A percentile compares a stretch with the other conserved stretches of the same genome.
Conservation (phyloP, 1,140 invertebrate genomes). For the Riptortus pedestris region DNA sequence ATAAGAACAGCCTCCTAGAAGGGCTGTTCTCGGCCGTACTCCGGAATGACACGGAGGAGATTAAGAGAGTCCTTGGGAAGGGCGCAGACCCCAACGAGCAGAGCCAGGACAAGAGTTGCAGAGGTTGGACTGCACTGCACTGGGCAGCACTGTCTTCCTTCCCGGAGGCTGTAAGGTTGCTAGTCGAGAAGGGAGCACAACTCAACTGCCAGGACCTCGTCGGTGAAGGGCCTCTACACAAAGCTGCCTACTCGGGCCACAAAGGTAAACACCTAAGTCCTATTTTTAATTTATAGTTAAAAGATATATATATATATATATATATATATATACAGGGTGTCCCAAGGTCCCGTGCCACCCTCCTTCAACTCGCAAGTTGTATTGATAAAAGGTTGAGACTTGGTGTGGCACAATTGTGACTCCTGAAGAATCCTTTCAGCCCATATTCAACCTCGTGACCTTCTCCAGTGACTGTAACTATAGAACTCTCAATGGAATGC, state of each 20-base stretch:
- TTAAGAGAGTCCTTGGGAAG: not conserved
- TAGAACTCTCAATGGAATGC: too few relatives aligned
- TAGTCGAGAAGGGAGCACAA: not conserved
- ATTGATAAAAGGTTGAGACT: too few relatives aligned
- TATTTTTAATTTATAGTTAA: too few relatives aligned
- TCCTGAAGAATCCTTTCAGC: too few relatives aligned
- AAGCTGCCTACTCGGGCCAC: not conserved
- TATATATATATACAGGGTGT: too few relatives aligned
- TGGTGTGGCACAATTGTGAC: too few relatives aligned
- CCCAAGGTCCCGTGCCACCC: too few relatives aligned
- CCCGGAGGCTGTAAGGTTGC: not conserved
- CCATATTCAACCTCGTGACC: too few relatives aligned
- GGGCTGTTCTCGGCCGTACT: not conserved
- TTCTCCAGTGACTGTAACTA: too few relatives aligned
- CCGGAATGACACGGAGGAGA: not conserved
- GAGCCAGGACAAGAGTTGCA: not conserved
- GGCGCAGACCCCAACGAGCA: not conserved
- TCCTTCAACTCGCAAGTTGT: too few relatives aligned
- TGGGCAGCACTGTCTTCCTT: not conserved
- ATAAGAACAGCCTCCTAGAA: not conserved
- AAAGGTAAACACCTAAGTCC: not conserved
- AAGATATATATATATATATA: too few relatives aligned
- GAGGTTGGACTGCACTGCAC: constrained; percentile 1
- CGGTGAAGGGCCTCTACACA: not conserved
- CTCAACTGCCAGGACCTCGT: not conserved